phyloP scores from a whole-genome alignment of 2,797 vertebrate species.

The Sternotherus odoratus region DNA sequence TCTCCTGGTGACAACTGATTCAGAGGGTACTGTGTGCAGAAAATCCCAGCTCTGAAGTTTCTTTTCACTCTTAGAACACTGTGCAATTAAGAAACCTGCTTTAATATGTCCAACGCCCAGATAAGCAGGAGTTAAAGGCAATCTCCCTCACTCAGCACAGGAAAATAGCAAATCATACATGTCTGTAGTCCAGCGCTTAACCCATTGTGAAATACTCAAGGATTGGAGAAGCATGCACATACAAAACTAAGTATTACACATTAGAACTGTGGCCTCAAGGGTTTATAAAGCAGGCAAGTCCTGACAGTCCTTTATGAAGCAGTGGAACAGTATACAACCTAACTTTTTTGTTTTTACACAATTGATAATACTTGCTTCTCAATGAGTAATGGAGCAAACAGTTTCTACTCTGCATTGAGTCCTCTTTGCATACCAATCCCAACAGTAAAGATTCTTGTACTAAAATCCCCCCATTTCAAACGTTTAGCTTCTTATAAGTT shows the following conservation, averaged over 20 bases:
- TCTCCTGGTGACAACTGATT: constrained; percentile 62
- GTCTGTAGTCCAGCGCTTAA: constrained; percentile 52
- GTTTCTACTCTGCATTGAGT: constrained; percentile 26
- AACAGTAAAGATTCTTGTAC: constrained; percentile 34
- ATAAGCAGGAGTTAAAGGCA: constrained; percentile 50
- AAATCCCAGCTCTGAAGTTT: constrained; percentile 54
- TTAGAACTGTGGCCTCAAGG: constrained; percentile 57
- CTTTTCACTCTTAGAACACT: constrained; percentile 49
- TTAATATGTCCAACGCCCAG: constrained; percentile 59
- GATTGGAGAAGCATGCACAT: constrained; percentile 40
- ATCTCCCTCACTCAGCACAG: constrained; percentile 36
- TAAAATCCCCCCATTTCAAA: neutral
- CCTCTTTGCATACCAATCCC: constrained; percentile 28
- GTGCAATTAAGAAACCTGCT: constrained; percentile 51
- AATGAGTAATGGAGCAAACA: neutral
- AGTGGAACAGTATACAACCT: constrained; percentile 50
- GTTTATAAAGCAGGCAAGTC: constrained; percentile 70
- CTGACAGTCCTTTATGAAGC: constrained; percentile 49
- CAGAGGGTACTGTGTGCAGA: constrained; percentile 35
- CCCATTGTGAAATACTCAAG: constrained; percentile 53
- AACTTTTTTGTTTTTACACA: constrained; percentile 47
- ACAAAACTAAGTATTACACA: constrained; percentile 24
- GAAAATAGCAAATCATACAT: constrained; percentile 49
- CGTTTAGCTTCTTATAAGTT: neutral
- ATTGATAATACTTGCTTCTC: constrained; percentile 48